Evolutionary conservation across 2,797 vertebrate species (phyloP), one percentile per base, ranked within the genome.

Genomic region (Discoglossus pictus): DNA sequence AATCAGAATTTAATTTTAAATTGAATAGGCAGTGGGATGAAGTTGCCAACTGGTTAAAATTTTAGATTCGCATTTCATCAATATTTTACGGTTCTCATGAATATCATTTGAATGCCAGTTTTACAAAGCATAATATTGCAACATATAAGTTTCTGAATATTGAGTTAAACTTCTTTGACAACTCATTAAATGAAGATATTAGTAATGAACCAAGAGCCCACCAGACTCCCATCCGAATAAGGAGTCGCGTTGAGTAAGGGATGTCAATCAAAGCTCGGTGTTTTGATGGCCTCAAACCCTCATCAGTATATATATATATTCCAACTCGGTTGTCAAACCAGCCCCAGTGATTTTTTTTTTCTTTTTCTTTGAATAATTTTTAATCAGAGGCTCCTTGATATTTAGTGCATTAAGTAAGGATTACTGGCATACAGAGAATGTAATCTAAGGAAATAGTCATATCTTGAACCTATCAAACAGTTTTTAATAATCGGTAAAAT

Each of bases 151-250:
- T 35, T 25, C 38, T 65, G 39, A 38, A 18, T 54, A 43, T 35
- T 54, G 17, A 21, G 61, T 65, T 65, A 44, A 65, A 46, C 50
- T 54, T 54, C 39, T 65, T 44, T 65, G 61, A 65, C 50, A 65
- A 65, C 35, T 65, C 17, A 65, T 65, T 65, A 44, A 44, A 65
- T 65, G 44, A 65, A 65, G 40, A 54, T 20, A 46, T 54, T 17
- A 44, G 38, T 65, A 65, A 65, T 44, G 61, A 53, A 53, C 61
- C 39, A 54, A 65, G 61, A 34, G 52, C n/a, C 47, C 47, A 35
- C 58, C 47, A 36, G 43, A 47, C 27, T 64, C 48, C 47, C 36
- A 40, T 64, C 23, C 52, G 35, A 64, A 64, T 64, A 24, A 52
- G 61, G 21, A 64, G 38, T 53, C 50, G 53, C 43, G 31, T 53